phyloP scores from a whole-genome alignment of 2,113 vertebrate species.

The Boulengeromyrus knoepffleri region DNA sequence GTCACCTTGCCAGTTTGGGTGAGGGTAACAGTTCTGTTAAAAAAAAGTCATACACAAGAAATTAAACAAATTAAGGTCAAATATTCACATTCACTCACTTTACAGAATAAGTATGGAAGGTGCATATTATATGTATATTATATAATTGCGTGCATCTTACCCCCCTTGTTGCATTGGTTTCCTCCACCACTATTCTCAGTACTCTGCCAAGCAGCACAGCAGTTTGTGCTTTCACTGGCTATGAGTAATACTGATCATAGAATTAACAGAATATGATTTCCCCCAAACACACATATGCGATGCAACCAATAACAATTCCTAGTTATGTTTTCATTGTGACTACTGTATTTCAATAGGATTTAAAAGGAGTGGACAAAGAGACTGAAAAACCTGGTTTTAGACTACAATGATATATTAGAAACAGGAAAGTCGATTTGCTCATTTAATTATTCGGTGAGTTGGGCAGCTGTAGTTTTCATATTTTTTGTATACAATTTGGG shows the following conservation, averaged over 20 bases:
- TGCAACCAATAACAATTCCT: no score
- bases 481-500: no score
- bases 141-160: background rate
- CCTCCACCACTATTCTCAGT: background rate
- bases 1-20: constrained; percentile 34
- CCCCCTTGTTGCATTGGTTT: background rate
- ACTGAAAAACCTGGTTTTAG: no score
- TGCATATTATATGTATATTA: no score
- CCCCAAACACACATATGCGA: no score
- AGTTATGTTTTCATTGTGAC: no score
- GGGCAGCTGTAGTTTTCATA: no score
- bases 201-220: background rate
- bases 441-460: no score
- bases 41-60: constrained; percentile 12
- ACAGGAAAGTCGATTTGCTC: no score
- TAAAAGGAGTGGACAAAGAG: no score
- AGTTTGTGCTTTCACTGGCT: background rate
- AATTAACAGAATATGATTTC: background rate
- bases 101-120: background rate
- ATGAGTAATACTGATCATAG: background rate
- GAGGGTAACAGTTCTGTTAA: constrained; percentile 47
- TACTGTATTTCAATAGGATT: no score
- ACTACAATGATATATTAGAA: no score
- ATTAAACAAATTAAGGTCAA: background rate
- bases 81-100: background rate